A percentile compares a stretch with the other conserved stretches of the same genome.
Conservation (phyloP, 2,113 vertebrate species). For the Paratilapia polleni region DNA sequence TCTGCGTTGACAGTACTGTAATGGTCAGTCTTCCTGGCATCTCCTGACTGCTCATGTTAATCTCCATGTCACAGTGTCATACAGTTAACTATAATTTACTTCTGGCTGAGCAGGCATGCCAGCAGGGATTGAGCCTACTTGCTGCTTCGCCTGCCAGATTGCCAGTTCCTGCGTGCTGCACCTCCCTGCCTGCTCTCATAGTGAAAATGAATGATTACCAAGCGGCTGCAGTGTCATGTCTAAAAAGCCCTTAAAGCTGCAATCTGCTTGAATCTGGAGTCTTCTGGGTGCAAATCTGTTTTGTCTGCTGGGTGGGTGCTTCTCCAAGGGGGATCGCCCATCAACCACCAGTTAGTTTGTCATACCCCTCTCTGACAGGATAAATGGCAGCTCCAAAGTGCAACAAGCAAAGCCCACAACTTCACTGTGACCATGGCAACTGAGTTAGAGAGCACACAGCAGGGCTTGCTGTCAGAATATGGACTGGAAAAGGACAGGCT, state of each 20-base stretch:
- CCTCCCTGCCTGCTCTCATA: constrained; percentile 2
- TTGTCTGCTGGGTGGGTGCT: constrained; percentile 56
- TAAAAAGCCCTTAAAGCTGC: constrained; percentile 47
- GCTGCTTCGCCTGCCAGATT: constrained; percentile 28
- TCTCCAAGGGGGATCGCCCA: constrained; percentile 15
- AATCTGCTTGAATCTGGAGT: constrained; percentile 45
- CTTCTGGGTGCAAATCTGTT: constrained; percentile 57
- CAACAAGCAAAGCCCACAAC: constrained; percentile 53
- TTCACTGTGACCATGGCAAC: constrained; percentile 80
- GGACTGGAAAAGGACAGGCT: constrained; percentile 48
- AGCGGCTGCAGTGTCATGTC: constrained; percentile 32
- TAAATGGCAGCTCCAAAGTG: constrained; percentile 60
- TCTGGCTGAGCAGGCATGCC: background rate
- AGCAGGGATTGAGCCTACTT: constrained; percentile 6
- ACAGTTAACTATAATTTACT: constrained; percentile 6
- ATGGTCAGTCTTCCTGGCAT: background rate
- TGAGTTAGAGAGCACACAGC: constrained; percentile 55
- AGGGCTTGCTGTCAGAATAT: constrained; percentile 68
- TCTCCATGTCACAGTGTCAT: constrained; percentile 10
- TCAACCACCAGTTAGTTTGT: constrained; percentile 44
- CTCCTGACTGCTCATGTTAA: background rate
- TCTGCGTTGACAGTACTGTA: background rate
- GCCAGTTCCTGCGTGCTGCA: background rate
- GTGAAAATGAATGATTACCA: constrained; percentile 63
- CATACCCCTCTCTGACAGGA: constrained; percentile 43